phyloP scores from a whole-genome alignment of 2,888 invertebrate species.

The Sarcophaga variegata region DNA sequence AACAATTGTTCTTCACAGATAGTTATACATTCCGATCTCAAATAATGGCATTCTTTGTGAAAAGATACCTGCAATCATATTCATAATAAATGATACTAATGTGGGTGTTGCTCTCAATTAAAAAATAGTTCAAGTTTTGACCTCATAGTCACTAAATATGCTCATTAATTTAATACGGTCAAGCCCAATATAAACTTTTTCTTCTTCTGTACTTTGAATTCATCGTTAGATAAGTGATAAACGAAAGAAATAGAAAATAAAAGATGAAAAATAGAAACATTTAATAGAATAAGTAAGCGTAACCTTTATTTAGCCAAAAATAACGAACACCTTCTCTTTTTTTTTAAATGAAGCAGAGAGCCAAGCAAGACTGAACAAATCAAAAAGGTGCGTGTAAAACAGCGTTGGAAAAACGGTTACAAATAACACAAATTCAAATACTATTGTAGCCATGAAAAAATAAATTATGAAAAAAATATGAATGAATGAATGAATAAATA shows the following conservation, averaged over 20 bases:
- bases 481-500: slow-evolving; percentile 56
- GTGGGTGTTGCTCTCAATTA: not conserved
- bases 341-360: slow-evolving; percentile 35
- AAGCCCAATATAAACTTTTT: slow-evolving; percentile 37
- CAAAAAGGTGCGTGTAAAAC: slow-evolving; percentile 63
- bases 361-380: slow-evolving; percentile 13
- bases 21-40: not conserved
- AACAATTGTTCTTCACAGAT: no score
- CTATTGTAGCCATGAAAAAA: slow-evolving; percentile 51
- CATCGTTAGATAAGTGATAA: slow-evolving; percentile 16
- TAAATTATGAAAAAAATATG: slow-evolving; percentile 33
- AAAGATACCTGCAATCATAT: not conserved
- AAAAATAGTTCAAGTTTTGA: slow-evolving; percentile 23
- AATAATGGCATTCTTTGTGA: no score
- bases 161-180: slow-evolving; percentile 55
- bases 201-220: slow-evolving; percentile 14
- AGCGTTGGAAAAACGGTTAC: slow-evolving; percentile 58
- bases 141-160: slow-evolving; percentile 16
- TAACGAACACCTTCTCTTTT: slow-evolving; percentile 58
- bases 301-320: slow-evolving; percentile 62
- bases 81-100: not conserved
- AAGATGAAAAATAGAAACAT: slow-evolving; percentile 3
- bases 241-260: slow-evolving; percentile 15
- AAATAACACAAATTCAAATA: slow-evolving; percentile 50
- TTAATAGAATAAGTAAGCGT: slow-evolving; percentile 59